Evolutionary conservation across 2,888 invertebrate genomes (phyloP).

Genomic region (Formica aserva): DNA sequence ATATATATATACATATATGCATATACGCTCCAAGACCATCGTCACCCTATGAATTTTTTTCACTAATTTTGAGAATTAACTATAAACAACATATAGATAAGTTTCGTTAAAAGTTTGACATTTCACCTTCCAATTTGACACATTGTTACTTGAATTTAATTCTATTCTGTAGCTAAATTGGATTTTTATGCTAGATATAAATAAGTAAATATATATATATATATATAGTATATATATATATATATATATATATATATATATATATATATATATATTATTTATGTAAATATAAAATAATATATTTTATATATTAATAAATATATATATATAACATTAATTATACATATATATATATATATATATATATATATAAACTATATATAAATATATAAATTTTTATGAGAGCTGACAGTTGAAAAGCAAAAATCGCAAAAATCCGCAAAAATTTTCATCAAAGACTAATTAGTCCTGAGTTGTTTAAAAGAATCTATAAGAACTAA

Average conservation of each 20-base stretch:
- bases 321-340: too few species aligned
- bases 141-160: background rate
- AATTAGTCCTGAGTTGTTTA: background rate
- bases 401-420: background rate
- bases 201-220: background rate
- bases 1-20: conserved; percentile 32
- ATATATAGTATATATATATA: background rate
- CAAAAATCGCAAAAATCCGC: background rate
- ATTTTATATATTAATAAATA: too few species aligned
- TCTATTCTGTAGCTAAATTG: background rate
- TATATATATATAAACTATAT: background rate
- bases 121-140: background rate
- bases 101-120: background rate
- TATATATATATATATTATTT: too few species aligned
- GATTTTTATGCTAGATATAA: background rate
- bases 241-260: too few species aligned
- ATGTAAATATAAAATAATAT: too few species aligned
- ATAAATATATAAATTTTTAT: too few species aligned
- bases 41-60: background rate
- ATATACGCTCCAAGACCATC: conserved; percentile 11
- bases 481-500: background rate
- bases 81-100: background rate
- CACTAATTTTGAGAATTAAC: background rate
- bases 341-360: background rate
- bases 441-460: background rate